Conservation (phyloP, 2,113 vertebrate species). For the Agelaius tricolor region DNA sequence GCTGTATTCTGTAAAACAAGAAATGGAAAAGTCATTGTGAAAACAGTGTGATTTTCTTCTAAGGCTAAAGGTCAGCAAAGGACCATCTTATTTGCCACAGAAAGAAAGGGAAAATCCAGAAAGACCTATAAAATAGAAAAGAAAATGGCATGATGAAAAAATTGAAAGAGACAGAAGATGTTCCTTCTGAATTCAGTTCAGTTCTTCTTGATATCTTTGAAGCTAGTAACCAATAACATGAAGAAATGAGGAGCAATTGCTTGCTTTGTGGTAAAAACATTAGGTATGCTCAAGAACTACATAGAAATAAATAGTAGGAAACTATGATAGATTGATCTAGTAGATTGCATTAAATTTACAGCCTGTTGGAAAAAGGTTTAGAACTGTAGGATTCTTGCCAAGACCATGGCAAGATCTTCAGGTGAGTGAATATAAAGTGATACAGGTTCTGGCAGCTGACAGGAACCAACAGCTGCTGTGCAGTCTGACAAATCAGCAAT, state of each 20-base stretch:
- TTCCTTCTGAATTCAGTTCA: not conserved
- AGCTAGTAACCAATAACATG: not conserved
- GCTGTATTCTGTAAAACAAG: not conserved
- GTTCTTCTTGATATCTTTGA: not conserved
- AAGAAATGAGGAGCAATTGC: not conserved
- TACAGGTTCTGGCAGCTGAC: conserved; percentile 26
- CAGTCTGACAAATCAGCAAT: conserved; percentile 21
- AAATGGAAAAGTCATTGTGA: not conserved
- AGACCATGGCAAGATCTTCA: not conserved
- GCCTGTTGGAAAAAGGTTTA: not conserved
- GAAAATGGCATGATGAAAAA: not conserved
- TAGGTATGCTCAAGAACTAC: fast-evolving
- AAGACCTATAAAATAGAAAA: not conserved
- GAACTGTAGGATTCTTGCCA: not conserved
- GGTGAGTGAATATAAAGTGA: conserved; percentile 9
- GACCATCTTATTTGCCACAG: not conserved
- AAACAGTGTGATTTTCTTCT: not conserved
- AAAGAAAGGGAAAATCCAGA: not conserved
- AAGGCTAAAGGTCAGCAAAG: not conserved
- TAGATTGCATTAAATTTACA: not conserved
- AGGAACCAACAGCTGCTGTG: conserved; percentile 10
- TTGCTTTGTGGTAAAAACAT: not conserved
- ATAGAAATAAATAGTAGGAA: not conserved
- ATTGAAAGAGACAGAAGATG: not conserved
- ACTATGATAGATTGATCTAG: not conserved